Evolutionary conservation across 2,888 invertebrate genomes (phyloP).

Genomic region (Gastrophysa polygoni): DNA sequence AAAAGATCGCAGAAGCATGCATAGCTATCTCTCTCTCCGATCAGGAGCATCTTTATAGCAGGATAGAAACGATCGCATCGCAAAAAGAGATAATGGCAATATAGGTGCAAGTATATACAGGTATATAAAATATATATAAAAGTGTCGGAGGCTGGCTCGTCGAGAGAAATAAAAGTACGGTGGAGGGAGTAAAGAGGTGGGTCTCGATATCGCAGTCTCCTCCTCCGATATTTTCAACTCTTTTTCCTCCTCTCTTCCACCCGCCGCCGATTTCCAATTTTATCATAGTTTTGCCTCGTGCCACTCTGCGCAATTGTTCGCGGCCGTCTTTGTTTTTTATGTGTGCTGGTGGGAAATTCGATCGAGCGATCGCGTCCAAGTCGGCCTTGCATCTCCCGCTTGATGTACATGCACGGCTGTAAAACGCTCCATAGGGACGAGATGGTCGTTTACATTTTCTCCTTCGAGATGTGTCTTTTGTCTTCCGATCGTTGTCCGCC

Average conservation of each 20-base stretch:
- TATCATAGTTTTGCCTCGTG: slow-evolving; percentile 53
- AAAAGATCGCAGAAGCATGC: too few species aligned
- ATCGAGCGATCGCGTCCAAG: slow-evolving; percentile 15
- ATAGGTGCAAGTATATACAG: slow-evolving; percentile 28
- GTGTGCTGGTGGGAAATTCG: slow-evolving; percentile 26
- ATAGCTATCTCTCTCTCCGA: too few species aligned
- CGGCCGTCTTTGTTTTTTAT: slow-evolving; percentile 32
- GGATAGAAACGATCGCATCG: slow-evolving; percentile 13
- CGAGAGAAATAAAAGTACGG: slow-evolving; percentile 40
- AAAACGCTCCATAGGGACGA: slow-evolving; percentile 26
- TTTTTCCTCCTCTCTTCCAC: slow-evolving; percentile 42
- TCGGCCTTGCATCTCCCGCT: slow-evolving; percentile 27
- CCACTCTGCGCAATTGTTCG: slow-evolving; percentile 38
- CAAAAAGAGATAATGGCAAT: slow-evolving; percentile 23
- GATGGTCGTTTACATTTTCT: slow-evolving; percentile 29
- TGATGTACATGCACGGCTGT: slow-evolving; percentile 15
- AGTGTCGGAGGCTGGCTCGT: slow-evolving; percentile 48
- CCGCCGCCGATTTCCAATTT: slow-evolving; percentile 51
- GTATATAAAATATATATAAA: slow-evolving; percentile 40
- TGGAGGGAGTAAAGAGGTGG: slow-evolving; percentile 52
- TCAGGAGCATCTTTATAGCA: background rate
- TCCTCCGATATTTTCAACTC: slow-evolving; percentile 51
- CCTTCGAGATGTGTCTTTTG: slow-evolving; percentile 3
- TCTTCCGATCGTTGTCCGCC: slow-evolving; percentile 25
- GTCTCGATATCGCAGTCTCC: slow-evolving; percentile 54